phyloP scores from a whole-genome alignment of 2,797 vertebrate genomes.

The Gadopsis marmoratus region DNA sequence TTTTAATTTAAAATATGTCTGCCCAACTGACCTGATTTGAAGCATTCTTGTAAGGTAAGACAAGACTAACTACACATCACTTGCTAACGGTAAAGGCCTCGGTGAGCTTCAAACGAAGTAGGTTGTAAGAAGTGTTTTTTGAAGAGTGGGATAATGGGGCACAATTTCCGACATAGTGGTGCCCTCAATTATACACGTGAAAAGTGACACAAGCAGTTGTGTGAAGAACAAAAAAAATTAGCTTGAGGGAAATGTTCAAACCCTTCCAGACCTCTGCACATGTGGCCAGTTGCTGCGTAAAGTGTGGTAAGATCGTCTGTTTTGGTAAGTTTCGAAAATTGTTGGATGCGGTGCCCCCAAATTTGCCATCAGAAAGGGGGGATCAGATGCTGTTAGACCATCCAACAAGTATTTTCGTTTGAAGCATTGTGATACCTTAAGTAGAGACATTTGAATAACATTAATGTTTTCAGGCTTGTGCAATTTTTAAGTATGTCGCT shows the following conservation, averaged over 20 bases:
- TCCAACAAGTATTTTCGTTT: not conserved
- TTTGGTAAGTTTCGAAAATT: not conserved
- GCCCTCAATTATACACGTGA: no score
- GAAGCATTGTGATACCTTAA: not conserved
- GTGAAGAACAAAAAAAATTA: no score
- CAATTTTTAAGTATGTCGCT: not conserved
- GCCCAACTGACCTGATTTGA: not conserved
- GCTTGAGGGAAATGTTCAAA: no score
- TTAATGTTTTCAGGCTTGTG: not conserved
- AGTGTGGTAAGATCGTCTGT: not conserved
- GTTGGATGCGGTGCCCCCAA: not conserved
- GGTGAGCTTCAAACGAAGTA: not conserved
- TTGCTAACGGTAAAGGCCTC: not conserved
- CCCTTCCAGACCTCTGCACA: no score
- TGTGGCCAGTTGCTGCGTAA: not conserved
- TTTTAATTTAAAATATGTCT: not conserved
- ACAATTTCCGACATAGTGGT: no score
- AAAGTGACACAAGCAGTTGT: no score
- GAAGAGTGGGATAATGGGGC: no score
- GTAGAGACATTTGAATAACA: not conserved
- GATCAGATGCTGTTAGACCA: not conserved
- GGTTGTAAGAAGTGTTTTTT: not conserved
- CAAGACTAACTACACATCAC: not conserved
- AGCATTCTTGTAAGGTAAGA: not conserved
- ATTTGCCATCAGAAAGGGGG: not conserved